Evolutionary conservation across 1,140 invertebrate genomes (phyloP).

Genomic region (Vanessa tameamea): DNA sequence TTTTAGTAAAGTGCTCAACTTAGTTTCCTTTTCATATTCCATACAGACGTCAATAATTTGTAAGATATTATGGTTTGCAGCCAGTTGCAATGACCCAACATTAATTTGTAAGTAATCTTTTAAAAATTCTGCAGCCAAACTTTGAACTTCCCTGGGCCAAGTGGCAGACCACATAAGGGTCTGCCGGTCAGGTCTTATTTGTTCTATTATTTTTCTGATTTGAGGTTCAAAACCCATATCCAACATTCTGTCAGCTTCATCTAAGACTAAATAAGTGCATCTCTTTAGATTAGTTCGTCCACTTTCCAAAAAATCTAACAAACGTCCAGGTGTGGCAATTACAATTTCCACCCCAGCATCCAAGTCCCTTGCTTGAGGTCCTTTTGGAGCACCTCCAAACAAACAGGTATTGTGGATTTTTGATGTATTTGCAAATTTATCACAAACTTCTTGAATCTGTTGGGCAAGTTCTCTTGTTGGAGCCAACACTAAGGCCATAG

Average conservation of each 20-base stretch:
- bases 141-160: conserved; percentile 95
- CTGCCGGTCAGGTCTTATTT: conserved; percentile 90
- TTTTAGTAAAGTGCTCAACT: conserved; percentile 88
- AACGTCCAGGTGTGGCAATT: conserved; percentile 95
- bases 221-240: conserved; percentile 99
- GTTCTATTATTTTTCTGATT: conserved; percentile 97
- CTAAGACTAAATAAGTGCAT: conserved; percentile 96
- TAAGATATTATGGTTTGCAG: conserved; percentile 96
- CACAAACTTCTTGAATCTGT: conserved; percentile 97
- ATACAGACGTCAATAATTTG: conserved; percentile 95
- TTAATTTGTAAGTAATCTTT: conserved; percentile 94
- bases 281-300: conserved; percentile 94
- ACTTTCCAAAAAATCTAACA: conserved; percentile 97
- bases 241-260: conserved; percentile 98
- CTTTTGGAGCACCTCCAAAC: conserved; percentile 97
- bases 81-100: conserved; percentile 91
- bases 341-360: conserved; percentile 94
- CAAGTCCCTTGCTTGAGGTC: conserved; percentile 90
- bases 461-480: conserved; percentile 98
- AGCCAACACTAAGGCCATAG: conserved; percentile 94
- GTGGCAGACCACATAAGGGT: conserved; percentile 96
- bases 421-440: conserved; percentile 93
- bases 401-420: conserved; percentile 94
- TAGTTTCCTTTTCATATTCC: conserved; percentile 89
- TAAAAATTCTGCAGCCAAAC: conserved; percentile 93